phyloP scores from a whole-genome alignment of 2,888 invertebrate genomes.

The Drosophila nigricruria region DNA sequence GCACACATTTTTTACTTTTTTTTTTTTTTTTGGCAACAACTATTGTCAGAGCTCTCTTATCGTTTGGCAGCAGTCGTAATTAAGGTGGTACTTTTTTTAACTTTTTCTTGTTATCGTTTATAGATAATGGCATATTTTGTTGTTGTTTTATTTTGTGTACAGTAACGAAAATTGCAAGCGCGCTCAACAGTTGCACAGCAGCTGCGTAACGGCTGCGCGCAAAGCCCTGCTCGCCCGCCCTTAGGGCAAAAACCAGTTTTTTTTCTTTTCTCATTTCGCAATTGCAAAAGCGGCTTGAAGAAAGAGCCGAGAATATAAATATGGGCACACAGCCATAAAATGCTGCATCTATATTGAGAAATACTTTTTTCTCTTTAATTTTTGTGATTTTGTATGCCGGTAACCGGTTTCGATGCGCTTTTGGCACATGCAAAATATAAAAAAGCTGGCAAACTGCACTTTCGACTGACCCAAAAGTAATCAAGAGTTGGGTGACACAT shows the following conservation, averaged over 20 bases:
- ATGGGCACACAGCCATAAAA: conserved; percentile 21
- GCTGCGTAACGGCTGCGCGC: conserved; percentile 7
- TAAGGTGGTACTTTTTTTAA: conserved; percentile 22
- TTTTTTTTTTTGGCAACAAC: conserved; percentile 28
- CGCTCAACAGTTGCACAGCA: conserved; percentile 22
- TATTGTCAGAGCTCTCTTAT: conserved; percentile 18
- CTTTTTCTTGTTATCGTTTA: conserved; percentile 37
- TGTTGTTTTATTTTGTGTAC: background rate
- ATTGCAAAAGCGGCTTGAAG: background rate
- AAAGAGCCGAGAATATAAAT: conserved; percentile 20
- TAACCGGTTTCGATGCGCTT: conserved; percentile 72
- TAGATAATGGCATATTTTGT: conserved; percentile 26
- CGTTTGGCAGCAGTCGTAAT: conserved; percentile 27
- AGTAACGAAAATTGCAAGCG: conserved; percentile 26
- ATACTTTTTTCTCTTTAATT: background rate
- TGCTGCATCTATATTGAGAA: conserved; percentile 11
- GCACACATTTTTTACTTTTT: conserved; percentile 4
- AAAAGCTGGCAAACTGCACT: conserved; percentile 41
- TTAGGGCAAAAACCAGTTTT: conserved; percentile 46
- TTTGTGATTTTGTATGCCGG: conserved; percentile 51
- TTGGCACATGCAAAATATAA: conserved; percentile 47
- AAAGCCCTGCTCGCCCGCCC: conserved; percentile 15
- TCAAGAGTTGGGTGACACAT: conserved; percentile 16
- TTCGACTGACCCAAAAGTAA: conserved; percentile 45
- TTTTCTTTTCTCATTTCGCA: background rate